Percentiles rank a stretch among this genome's conserved stretches.
Evolutionary conservation across 2,113 vertebrate species (phyloP).

Genomic region (Rhinopomastus cyanomelas): DNA sequence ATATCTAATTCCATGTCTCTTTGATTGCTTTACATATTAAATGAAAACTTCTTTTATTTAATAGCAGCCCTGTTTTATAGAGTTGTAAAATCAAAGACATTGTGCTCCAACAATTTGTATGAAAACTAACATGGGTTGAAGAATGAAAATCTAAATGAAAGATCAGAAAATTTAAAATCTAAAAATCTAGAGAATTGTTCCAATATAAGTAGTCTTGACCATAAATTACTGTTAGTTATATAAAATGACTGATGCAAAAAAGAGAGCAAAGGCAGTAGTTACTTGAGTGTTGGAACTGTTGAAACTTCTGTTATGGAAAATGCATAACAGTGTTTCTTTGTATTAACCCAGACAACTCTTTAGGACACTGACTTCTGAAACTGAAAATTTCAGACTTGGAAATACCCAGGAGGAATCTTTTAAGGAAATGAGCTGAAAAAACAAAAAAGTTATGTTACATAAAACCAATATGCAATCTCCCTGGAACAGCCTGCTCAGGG

Average conservation of each 20-base stretch:
- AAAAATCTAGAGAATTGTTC: background rate
- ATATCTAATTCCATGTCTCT: background rate
- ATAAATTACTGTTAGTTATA: background rate
- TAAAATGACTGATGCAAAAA: background rate
- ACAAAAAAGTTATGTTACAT: background rate
- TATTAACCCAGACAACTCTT: background rate
- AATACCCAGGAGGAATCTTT: background rate
- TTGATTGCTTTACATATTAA: too few relatives aligned
- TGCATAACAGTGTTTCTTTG: background rate
- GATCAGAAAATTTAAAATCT: background rate
- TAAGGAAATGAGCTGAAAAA: background rate
- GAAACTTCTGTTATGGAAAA: background rate
- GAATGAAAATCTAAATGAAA: background rate
- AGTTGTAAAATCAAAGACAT: background rate
- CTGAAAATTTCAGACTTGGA: background rate
- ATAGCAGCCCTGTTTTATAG: background rate
- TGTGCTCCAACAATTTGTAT: background rate
- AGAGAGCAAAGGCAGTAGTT: background rate
- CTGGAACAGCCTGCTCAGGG: too few relatives aligned
- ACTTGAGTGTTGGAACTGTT: background rate
- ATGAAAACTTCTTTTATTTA: background rate
- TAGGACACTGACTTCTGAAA: background rate
- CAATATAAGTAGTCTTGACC: background rate
- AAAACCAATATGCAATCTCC: background rate
- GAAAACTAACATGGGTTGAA: background rate